phyloP scores from a whole-genome alignment of 2,797 vertebrate species.

The Chrosomus eos region DNA sequence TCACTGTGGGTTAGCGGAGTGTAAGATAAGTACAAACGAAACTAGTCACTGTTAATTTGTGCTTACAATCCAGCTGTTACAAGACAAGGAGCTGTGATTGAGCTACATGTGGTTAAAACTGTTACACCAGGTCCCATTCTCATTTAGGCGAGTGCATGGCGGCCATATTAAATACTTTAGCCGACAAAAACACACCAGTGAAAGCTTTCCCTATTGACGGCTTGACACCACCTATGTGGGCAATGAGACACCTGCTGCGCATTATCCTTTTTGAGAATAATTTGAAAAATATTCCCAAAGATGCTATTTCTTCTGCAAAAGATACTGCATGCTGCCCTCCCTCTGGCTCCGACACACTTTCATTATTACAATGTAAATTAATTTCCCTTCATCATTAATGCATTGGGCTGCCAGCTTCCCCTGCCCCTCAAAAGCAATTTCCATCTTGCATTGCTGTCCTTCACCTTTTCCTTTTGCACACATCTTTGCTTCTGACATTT shows the following conservation, averaged over 20 bases:
- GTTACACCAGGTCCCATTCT: slow-evolving; percentile 17
- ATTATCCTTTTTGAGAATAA: slow-evolving; percentile 46
- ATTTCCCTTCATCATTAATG: slow-evolving; percentile 70
- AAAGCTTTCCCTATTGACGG: slow-evolving; percentile 33
- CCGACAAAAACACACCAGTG: slow-evolving; percentile 30
- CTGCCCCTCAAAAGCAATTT: slow-evolving; percentile 54
- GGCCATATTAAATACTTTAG: slow-evolving; percentile 50
- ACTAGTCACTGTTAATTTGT: slow-evolving; percentile 13
- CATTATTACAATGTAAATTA: slow-evolving; percentile 68
- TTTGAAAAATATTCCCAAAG: slow-evolving; percentile 61
- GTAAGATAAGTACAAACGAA: not conserved
- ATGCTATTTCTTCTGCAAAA: slow-evolving; percentile 60
- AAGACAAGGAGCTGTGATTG: slow-evolving; percentile 12
- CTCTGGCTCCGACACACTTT: slow-evolving; percentile 48
- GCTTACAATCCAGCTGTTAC: slow-evolving; percentile 4
- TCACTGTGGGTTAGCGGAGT: slow-evolving; percentile 7
- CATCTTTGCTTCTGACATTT: slow-evolving; percentile 64
- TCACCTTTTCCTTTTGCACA: slow-evolving; percentile 53
- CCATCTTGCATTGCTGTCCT: slow-evolving; percentile 48
- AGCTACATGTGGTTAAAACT: slow-evolving; percentile 24
- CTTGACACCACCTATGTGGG: slow-evolving; percentile 9
- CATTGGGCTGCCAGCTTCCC: slow-evolving; percentile 52
- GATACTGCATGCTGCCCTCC: slow-evolving; percentile 20
- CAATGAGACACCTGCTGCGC: slow-evolving; percentile 32
- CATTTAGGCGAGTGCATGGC: slow-evolving; percentile 33